Evolutionary conservation across 2,113 vertebrate genomes (phyloP).

Genomic region (Megaceryle maxima): DNA sequence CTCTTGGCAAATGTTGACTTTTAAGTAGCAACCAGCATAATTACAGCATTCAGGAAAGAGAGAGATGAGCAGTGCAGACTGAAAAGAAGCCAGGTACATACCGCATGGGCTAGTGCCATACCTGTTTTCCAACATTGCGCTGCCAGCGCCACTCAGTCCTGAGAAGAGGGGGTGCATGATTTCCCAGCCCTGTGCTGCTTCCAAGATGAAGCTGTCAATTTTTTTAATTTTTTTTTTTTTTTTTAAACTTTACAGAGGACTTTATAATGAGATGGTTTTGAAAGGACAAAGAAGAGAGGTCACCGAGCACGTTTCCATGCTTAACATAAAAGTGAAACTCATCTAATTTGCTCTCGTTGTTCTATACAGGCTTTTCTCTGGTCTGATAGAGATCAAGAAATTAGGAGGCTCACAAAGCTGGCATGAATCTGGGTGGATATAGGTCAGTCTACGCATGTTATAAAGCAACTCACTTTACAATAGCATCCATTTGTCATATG

Average conservation of each 20-base stretch:
- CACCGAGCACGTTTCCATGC: background rate
- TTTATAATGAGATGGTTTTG: background rate
- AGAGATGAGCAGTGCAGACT: background rate
- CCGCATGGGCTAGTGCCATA: fast-evolving
- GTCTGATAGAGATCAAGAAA: background rate
- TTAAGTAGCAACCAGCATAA: background rate
- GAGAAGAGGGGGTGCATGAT: background rate
- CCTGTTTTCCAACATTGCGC: background rate
- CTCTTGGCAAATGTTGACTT: background rate
- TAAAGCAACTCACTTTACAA: background rate
- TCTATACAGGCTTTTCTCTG: background rate
- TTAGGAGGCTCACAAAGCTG: background rate
- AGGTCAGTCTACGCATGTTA: background rate
- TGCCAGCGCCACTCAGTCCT: fast-evolving
- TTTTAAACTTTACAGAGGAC: background rate
- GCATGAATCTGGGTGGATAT: background rate
- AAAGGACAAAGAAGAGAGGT: background rate
- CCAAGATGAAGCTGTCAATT: background rate
- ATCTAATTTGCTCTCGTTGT: background rate
- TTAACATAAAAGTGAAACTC: background rate
- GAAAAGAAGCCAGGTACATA: slow-evolving; percentile 10
- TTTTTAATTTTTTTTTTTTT: too few relatives aligned
- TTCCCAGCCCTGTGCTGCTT: fast-evolving
- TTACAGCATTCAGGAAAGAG: background rate
- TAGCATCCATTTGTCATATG: background rate